These are phyloP conservation scores for Paragorgia papillata DNA, from an alignment of 92 coral and sea anemone species.

Conservation along the genomic window DNA sequence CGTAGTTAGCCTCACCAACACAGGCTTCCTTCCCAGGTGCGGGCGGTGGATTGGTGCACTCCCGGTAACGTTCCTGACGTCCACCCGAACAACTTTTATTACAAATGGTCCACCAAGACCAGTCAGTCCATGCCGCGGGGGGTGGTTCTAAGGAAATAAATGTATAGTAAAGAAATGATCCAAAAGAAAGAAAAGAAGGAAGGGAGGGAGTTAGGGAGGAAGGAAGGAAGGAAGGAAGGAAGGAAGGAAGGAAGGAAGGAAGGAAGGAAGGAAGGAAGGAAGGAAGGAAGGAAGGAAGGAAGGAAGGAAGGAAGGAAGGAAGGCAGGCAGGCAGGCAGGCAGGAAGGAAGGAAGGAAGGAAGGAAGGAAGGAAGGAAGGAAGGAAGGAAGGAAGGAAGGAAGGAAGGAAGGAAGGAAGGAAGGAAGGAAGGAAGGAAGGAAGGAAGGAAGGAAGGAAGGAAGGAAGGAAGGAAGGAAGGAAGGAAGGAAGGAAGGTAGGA, in stretches of 20 bases:
- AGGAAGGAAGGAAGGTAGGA: background rate
- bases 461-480: too few species aligned
- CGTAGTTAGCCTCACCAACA: conserved; percentile 27
- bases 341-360: background rate
- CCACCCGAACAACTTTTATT: conserved; percentile 35
- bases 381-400: too few species aligned
- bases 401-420: background rate
- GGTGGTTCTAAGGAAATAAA: conserved; percentile 14
- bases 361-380: too few species aligned
- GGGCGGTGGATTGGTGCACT: conserved; percentile 50
- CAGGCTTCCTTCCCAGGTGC: conserved; percentile 41
- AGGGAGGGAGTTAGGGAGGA: background rate
- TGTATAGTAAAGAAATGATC: background rate
- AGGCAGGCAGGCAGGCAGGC: background rate
- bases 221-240: background rate
- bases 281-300: background rate
- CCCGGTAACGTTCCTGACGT: conserved; percentile 34
- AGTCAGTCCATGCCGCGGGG: conserved; percentile 30
- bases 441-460: background rate
- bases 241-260: background rate
- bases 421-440: background rate
- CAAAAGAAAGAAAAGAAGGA: background rate
- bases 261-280: background rate
- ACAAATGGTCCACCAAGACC: conserved; percentile 47
- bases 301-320: background rate